Evolutionary conservation across 2,113 vertebrate species (phyloP).

Genomic region (Crocuta crocuta): DNA sequence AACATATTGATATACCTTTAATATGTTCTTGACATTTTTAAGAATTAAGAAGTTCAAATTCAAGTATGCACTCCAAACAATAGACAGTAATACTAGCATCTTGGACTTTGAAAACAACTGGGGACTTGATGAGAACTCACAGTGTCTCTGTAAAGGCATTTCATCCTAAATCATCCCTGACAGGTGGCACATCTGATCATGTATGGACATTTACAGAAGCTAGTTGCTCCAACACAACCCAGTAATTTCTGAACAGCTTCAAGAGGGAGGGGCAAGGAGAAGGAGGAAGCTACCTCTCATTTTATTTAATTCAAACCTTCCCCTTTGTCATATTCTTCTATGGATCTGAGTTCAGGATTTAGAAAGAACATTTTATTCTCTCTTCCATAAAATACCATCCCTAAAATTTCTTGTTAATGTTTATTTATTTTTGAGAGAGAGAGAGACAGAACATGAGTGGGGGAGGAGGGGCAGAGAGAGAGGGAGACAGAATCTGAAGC

Average conservation of each 20-base stretch:
- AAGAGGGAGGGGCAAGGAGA: background rate
- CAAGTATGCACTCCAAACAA: slow-evolving; percentile 30
- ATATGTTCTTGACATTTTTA: slow-evolving; percentile 1
- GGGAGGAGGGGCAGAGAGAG: no score
- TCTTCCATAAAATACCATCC: background rate
- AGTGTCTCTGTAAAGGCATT: background rate
- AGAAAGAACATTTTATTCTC: background rate
- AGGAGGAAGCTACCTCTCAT: background rate
- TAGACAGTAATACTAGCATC: background rate
- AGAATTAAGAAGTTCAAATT: slow-evolving; percentile 55
- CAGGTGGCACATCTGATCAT: background rate
- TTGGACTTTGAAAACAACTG: background rate
- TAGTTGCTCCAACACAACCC: background rate
- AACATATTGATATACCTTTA: slow-evolving; percentile 52
- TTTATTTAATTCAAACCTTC: background rate
- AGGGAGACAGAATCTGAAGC: no score
- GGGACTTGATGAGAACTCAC: background rate
- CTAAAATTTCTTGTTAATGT: no score
- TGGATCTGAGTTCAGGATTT: background rate
- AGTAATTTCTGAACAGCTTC: background rate
- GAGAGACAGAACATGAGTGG: no score
- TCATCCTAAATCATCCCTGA: background rate
- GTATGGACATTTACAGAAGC: background rate
- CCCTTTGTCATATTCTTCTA: background rate
- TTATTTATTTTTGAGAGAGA: no score